Evolutionary conservation across 2,888 invertebrate genomes (phyloP), one percentile per base, ranked within the genome.

Genomic region (Thera obeliscata): DNA sequence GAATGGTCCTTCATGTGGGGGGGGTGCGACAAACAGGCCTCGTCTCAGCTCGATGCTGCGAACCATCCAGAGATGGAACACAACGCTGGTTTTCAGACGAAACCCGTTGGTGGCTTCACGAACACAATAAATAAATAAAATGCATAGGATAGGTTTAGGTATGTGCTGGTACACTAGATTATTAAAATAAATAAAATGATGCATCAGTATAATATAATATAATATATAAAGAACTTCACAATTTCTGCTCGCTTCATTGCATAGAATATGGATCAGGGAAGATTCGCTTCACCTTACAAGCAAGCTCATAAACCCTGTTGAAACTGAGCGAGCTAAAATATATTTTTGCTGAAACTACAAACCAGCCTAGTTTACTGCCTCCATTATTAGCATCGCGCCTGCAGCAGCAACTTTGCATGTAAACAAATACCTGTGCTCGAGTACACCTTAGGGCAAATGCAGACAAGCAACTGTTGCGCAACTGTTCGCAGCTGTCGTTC

Each of bases 381-480:
- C 66, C 63, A 66, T 66, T 66, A 67, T 64, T 61, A 61, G 35
- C 56, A 59, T 12, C 41, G 61, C 38, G 67, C 59, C 64, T 41
- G 36, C 56, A 61, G 56, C 62, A 36, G 59, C 61, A 62, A 68
- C 61, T 68, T 68, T 61, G 61, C 66, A 62, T 64, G 63, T 66
- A 64, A 66, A 66, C 71, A 66, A 64, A 68, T 68, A 66, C 63
- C 70, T 66, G 60, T 7, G 3, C 62, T 48, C 12, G 56, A 64
- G 33, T 46, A 52, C 56, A 12, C 22, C 7, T n/a, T 48, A 56
- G 36, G 49, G 11, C 43, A 8, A 12, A 6, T 50, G 62, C 60
- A 66, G 6, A 54, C 35, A 7, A 56, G 50, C 48, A 41, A 66
- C 58, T 54, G 36, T 8, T 52, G 22, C 7, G 8, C 38, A 12